Base-by-base conservation (phyloP, 2,113 vertebrate species). In the Ictalurus punctatus region DNA sequence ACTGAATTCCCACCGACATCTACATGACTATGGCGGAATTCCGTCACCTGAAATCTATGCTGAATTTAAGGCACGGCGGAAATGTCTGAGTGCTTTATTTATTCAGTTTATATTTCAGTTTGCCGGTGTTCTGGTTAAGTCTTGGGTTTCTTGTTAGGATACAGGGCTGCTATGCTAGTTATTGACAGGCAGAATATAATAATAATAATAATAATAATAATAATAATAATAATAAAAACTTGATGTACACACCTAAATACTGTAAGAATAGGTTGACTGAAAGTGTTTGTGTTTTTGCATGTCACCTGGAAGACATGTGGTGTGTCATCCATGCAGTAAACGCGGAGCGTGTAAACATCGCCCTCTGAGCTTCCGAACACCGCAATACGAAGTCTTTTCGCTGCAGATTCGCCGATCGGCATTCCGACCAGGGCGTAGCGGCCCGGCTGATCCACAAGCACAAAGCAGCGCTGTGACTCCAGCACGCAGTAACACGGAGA, bases 301-400 rank as follows among this genome's bases (percentile, higher is more conserved):
- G 54, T 81, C 30, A 99, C 98, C 98, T 99, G 98, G 94, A 99
- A 98, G 10, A 97, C 97, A 92, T 97, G 97, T 7, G 98, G 98
- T 4, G 97, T 99, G 91, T 99, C 98, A 89, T 99, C 97, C 93
- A 99, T 95, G 86, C 98, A 99, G 94, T 99, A 99, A n/a, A 99
- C 98, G 59, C 98, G 95, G 92, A 99, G 93, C 91, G 95, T 97
- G 95, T 99, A 99, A 95, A 96, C 95, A 90, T 96, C 95, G 85
- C 96, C 94, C 89, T 97, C 97, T 95, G 96, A 94, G 92, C 96
- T 97, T 91, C 98, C 98, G 89, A 99, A 99, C 90, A 97, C 97
- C 0, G 97, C 97, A 87, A 99, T 96, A 94, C 98, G 98, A 92
- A 99, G 96, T 92, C 98, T 97, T 94, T 99, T 99, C 91, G 96